These are phyloP conservation scores for Hydrocynus forskahlii DNA, from an alignment of 2,797 vertebrate species.

Conservation along the genomic window DNA sequence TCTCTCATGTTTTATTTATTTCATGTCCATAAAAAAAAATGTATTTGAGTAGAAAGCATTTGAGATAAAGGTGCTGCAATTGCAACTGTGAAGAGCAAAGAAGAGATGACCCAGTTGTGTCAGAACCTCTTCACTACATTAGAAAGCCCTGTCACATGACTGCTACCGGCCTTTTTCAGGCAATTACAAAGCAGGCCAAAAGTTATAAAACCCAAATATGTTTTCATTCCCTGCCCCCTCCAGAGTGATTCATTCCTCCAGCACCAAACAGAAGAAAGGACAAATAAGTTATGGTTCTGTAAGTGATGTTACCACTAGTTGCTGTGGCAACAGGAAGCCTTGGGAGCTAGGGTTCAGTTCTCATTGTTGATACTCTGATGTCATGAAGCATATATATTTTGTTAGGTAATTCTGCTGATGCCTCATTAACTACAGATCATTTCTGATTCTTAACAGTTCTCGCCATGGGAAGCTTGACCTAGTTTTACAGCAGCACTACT, in stretches of 20 bases:
- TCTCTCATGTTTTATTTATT: background rate
- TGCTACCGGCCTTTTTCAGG: conserved; percentile 41
- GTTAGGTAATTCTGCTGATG: background rate
- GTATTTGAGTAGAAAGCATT: conserved; percentile 11
- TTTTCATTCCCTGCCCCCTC: background rate
- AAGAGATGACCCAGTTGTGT: conserved; percentile 55
- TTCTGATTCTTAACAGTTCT: background rate
- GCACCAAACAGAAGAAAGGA: conserved; percentile 45
- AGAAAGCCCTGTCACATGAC: conserved; percentile 46
- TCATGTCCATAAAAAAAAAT: background rate
- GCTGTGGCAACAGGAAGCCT: conserved; percentile 66
- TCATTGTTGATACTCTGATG: conserved; percentile 35
- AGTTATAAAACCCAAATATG: conserved; percentile 36
- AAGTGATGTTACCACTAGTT: conserved; percentile 60
- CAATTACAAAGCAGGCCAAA: conserved; percentile 36
- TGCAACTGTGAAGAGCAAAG: conserved; percentile 31
- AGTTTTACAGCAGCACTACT: conserved; percentile 31
- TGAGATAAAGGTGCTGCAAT: conserved; percentile 18
- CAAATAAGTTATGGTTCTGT: conserved; percentile 41
- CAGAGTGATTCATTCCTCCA: background rate
- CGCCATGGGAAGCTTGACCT: conserved; percentile 43
- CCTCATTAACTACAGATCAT: background rate
- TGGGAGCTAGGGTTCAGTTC: conserved; percentile 38
- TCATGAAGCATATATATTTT: conserved; percentile 30
- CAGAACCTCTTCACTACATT: conserved; percentile 41